Percentiles rank a stretch among this genome's conserved stretches.
Evolutionary conservation across 2,113 vertebrate genomes (phyloP).

Genomic region (Sinocyclocheilus maitianheensis): DNA sequence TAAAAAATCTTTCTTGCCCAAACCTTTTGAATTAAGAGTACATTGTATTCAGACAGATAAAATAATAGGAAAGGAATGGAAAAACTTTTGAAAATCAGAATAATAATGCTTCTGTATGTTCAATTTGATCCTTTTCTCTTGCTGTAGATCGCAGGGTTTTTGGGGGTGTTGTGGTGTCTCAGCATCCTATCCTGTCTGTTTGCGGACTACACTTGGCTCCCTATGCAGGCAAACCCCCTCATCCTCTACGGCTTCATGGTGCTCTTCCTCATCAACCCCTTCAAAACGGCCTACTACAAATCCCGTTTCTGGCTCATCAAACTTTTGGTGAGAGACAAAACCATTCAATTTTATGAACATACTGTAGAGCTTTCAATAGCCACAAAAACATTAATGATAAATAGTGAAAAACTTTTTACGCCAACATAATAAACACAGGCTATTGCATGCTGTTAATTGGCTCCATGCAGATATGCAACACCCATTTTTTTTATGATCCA

Average conservation of each 20-base stretch:
- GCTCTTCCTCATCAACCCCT: conserved; percentile 96
- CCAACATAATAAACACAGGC: too few relatives aligned
- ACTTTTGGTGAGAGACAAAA: conserved; percentile 84
- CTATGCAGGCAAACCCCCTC: conserved; percentile 93
- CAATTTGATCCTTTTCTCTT: background rate
- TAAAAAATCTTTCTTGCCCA: too few relatives aligned
- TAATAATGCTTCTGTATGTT: conserved; percentile 6
- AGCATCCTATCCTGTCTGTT: conserved; percentile 96
- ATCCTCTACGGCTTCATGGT: conserved; percentile 94
- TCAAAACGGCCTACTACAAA: conserved; percentile 98
- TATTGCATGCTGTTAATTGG: background rate
- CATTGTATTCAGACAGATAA: too few relatives aligned
- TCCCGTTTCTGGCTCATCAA: conserved; percentile 99
- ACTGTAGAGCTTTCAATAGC: background rate
- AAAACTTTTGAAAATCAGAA: too few relatives aligned
- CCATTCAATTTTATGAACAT: background rate
- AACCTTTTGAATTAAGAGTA: too few relatives aligned
- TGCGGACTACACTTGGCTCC: conserved; percentile 81
- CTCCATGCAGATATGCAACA: background rate
- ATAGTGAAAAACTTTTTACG: background rate
- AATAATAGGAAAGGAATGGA: too few relatives aligned
- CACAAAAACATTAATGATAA: background rate
- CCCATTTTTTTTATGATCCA: background rate
- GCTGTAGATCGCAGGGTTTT: conserved; percentile 91
- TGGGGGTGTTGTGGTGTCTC: conserved; percentile 95